These are phyloP conservation scores for Philhelius pedissequus DNA, from an alignment of 2,888 invertebrate species.

Conservation along the genomic window DNA sequence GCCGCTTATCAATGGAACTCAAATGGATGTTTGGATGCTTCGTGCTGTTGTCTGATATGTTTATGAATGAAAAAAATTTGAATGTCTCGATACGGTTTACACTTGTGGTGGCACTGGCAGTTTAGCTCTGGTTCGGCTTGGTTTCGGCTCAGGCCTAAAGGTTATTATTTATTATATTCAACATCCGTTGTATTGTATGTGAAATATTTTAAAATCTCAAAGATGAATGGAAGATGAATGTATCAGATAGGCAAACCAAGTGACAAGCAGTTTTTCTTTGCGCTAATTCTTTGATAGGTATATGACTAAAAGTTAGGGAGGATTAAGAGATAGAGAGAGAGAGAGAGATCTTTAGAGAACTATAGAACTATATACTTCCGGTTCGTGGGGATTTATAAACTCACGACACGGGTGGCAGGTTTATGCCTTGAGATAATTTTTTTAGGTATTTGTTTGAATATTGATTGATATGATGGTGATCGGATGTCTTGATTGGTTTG, in stretches of 20 bases:
- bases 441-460: no score
- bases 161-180: constrained; percentile 60
- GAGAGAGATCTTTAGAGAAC: not conserved
- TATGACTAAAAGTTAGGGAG: constrained; percentile 1
- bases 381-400: constrained; percentile 9
- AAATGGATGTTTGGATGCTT: constrained; percentile 13
- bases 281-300: not conserved
- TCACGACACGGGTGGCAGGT: not conserved
- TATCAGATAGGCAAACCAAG: constrained; percentile 7
- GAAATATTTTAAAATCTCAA: constrained; percentile 9
- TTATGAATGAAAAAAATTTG: constrained; percentile 66
- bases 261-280: not conserved
- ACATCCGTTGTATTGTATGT: constrained; percentile 23
- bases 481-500: no score
- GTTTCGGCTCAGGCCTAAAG: constrained; percentile 11
- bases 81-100: constrained; percentile 32
- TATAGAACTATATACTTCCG: constrained; percentile 1
- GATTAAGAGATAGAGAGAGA: not conserved
- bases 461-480: no score
- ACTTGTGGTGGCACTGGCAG: constrained; percentile 7
- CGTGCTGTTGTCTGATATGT: constrained; percentile 27
- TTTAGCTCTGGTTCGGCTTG: not conserved
- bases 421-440: constrained; percentile 6
- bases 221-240: not conserved
- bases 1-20: constrained; percentile 56